Base-by-base conservation (phyloP, 2,113 vertebrate genomes). In the Hemibagrus wyckioides region DNA sequence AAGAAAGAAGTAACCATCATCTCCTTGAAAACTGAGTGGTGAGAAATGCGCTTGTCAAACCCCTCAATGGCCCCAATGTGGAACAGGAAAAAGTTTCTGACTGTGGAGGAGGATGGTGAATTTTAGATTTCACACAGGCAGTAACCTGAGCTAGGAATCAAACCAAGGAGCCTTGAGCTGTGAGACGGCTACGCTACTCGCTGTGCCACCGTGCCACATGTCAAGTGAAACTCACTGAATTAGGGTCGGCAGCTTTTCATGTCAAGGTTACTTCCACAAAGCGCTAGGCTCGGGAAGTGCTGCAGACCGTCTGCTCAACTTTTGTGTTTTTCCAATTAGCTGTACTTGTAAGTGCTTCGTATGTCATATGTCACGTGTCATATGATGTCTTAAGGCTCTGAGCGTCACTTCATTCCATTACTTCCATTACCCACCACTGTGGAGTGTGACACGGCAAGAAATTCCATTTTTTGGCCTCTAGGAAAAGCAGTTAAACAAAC, bases 31-130 rank as follows among this genome's bases (percentile, higher is more conserved):
- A 61, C 41, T 52, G 75, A 80, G 73, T 48, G 57, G 39, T 79
- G 57, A 80, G 84, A 85, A 85, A 50, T 50, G 33, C 6, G 41
- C 84, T 39, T 77, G 84, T 85, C 84, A 85, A 85, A 63, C 56
- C 83, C 52, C 25, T 85, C 71, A 85, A 39, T 84, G 41, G 84
- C 44, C 84, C 56, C 73, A 61, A 3, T 80, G 84, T 63, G 59
- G 41, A 80, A 52, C 75, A 65, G 2, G 75, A 48, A 41, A 76
- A 75, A 50, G 54, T 44, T 77, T 77, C 39, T 21, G 73, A 65
- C 25, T 14, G 84, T 15, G 39, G 69, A 85, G 39, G 56, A 79
- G 33, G 41, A 33, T 48, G 39, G 41, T 79, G 57, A 65, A 80
- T 52, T 52, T 50, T 2, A 17, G 28, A 77, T 48, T 76, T 76